Conservation (phyloP, 2,113 vertebrate genomes). For the Sakesphorus luctuosus region DNA sequence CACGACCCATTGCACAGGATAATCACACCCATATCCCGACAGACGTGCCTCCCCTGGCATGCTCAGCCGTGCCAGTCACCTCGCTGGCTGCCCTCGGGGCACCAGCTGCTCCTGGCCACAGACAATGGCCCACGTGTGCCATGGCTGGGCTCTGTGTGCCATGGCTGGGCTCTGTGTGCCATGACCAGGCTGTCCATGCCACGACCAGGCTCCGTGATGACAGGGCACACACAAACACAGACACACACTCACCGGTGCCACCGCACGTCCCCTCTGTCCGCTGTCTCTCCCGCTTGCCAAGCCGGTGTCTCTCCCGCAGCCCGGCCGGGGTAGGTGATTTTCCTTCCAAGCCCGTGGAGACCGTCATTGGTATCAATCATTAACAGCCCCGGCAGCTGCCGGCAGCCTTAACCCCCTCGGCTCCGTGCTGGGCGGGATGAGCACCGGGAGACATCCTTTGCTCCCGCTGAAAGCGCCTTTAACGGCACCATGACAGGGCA, state of each 20-base stretch:
- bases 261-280: not conserved
- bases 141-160: fast-evolving
- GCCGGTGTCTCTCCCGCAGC: not conserved
- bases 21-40: not conserved
- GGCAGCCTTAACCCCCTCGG: slow-evolving; percentile 74
- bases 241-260: not conserved
- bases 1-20: not conserved
- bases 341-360: slow-evolving; percentile 56
- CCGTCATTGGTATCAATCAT: slow-evolving; percentile 76
- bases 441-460: not conserved
- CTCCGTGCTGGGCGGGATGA: not conserved
- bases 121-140: slow-evolving; percentile 5
- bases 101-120: not conserved
- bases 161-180: fast-evolving
- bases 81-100: fast-evolving
- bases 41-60: fast-evolving
- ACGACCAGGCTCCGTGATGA: fast-evolving
- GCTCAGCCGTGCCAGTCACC: not conserved
- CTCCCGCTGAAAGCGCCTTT: not conserved
- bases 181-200: not conserved
- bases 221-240: not conserved
- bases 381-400: slow-evolving; percentile 72
- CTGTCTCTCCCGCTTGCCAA: not conserved
- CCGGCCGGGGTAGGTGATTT: slow-evolving; percentile 29
- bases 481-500: not conserved